Evolutionary conservation across 1,140 invertebrate species (phyloP), one percentile per base, ranked within the genome.

Genomic region (Hyphantria cunea): DNA sequence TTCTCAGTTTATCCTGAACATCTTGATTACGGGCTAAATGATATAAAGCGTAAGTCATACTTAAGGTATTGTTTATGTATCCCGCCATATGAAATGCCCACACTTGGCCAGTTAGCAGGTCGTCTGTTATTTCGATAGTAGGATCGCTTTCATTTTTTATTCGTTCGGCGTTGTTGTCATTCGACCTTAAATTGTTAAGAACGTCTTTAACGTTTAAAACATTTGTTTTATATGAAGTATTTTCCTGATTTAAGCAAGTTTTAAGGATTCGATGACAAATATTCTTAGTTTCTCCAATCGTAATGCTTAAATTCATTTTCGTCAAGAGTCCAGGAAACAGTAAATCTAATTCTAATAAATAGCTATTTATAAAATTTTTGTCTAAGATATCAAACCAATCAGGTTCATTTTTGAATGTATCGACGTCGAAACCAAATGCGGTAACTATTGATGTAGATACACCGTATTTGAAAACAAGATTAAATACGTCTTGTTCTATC

Each of bases 61-160:
- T 66, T 8, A 72, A 68, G 0, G 75, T 68, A 33, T 68, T 73
- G 2, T 80, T 82, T 52, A 79, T 78, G 51, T 72, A 82, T 0
- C 82, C 85, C 39, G 80, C 84, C 0, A 71, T 68, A 62, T 77
- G 86, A 54, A 89, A 85, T 44, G 78, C 67, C 49, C 83, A 84
- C 7, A 72, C 78, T 31, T 92, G 88, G 4, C 77, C 65, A 0
- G 77, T 73, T 13, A 91, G 78, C 9, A 89, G 64, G 6, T 78
- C 74, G 7, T 86, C 75, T 7, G 71, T 74, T 9, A 80, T 49
- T 54, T 68, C 53, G n/a, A n/a, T n/a, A n/a, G n/a, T n/a, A n/a
- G n/a, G n/a, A n/a, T n/a, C n/a, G n/a, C n/a, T n/a, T n/a, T n/a
- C n/a, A n/a, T n/a, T n/a, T n/a, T n/a, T n/a, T n/a, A n/a, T n/a